phyloP scores from a whole-genome alignment of 2,888 invertebrate species.

The Dynastes hyllus region DNA sequence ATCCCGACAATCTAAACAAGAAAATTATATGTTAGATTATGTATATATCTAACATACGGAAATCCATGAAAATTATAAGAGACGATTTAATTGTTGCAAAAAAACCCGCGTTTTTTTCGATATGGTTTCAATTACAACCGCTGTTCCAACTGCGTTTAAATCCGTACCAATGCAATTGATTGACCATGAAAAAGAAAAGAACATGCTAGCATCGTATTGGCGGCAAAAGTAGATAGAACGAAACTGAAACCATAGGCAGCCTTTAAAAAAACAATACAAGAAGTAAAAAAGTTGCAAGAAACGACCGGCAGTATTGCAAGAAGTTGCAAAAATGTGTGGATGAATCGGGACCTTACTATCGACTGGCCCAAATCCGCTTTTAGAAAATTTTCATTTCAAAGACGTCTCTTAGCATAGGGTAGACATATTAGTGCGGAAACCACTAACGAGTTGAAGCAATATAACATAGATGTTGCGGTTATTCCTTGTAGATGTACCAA shows the following conservation, averaged over 20 bases:
- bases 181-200: constrained; percentile 9
- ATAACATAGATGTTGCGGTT: too few relatives aligned
- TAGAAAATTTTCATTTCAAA: too few relatives aligned
- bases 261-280: background rate
- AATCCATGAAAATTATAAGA: background rate
- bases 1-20: background rate
- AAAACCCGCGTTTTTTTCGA: constrained; percentile 14
- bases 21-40: too few relatives aligned
- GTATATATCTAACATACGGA: too few relatives aligned
- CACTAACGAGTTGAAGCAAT: too few relatives aligned
- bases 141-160: background rate
- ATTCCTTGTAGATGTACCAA: too few relatives aligned
- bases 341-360: too few relatives aligned
- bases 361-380: too few relatives aligned
- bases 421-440: too few relatives aligned
- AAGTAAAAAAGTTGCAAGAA: too few relatives aligned
- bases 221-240: background rate
- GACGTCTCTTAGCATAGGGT: too few relatives aligned
- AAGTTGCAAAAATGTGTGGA: background rate
- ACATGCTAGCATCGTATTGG: background rate
- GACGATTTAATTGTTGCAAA: constrained; percentile 6
- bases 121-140: constrained; percentile 8
- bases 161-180: background rate
- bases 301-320: background rate
- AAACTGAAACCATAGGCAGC: background rate